phyloP scores from a whole-genome alignment of 2,113 vertebrate species.

The Periophthalmus modestus region DNA sequence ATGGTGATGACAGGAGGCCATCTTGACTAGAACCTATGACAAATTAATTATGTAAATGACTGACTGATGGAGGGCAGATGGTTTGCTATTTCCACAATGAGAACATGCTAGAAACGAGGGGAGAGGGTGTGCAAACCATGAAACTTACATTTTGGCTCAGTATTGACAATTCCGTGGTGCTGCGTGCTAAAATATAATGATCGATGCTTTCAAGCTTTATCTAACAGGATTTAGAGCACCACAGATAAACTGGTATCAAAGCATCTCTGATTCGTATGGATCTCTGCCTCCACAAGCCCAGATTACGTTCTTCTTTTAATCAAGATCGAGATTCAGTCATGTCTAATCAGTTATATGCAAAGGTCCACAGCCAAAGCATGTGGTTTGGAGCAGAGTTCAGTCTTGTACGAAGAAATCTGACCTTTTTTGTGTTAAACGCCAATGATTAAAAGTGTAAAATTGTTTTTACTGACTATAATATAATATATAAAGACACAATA shows the following conservation, averaged over 20 bases:
- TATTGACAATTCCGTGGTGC: neutral
- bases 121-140: too few species aligned
- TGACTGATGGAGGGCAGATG: neutral
- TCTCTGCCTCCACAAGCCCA: neutral
- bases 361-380: too few species aligned
- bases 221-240: neutral
- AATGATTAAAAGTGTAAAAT: too few species aligned
- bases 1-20: neutral
- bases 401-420: too few species aligned
- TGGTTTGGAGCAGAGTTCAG: too few species aligned
- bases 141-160: neutral
- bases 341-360: too few species aligned
- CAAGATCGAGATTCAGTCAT: too few species aligned
- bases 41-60: neutral
- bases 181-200: neutral
- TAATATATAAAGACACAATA: too few species aligned
- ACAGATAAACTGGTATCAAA: neutral
- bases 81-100: neutral
- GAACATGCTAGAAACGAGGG: neutral
- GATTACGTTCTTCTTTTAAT: constrained; percentile 5
- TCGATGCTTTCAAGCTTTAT: neutral
- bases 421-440: too few species aligned
- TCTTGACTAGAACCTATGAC: neutral
- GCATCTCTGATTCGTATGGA: constrained; percentile 10
- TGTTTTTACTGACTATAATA: too few species aligned